Evolutionary conservation across 1,140 invertebrate genomes (phyloP), one percentile per base, ranked within the genome.

Genomic region (Drosophila pandora): DNA sequence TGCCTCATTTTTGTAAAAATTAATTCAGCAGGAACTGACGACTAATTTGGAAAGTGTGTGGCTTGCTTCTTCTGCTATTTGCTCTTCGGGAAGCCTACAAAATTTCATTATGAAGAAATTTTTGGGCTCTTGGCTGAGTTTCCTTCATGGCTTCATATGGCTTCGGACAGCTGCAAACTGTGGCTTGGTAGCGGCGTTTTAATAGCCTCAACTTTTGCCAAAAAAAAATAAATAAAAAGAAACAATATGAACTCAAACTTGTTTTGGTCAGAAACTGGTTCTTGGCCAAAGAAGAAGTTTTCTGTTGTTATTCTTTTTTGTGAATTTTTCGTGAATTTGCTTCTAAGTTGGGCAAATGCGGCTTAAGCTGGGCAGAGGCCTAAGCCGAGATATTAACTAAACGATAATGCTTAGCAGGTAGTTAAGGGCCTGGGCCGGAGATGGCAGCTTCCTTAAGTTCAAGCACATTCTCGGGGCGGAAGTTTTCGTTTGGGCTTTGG

Each of bases 71-170:
- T 37, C 34, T 10, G 2, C 13, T 6, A 28, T 28, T 25, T 37
- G 25, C 37, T 17, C 49, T 6, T 30, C 0, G 6, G 30, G 63
- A 69, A 69, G 64, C 69, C 62, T 57, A 81, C 71, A 53, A 85
- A 84, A 85, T 68, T 87, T 78, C 57, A 85, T 87, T 85, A 48
- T 69, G 57, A 76, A 84, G 64, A 61, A 79, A 76, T 78, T 68
- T 70, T 48, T 41, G 63, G 53, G 63, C 49, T 53, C 61, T 76
- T 73, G 57, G 48, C 39, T 49, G 58, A 74, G 80, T 78, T 85
- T 82, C 78, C 74, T 85, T 82, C 87, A 85, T 85, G 83, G 78
- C 81, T 85, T 85, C 74, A 85, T 85, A 87, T 87, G 82, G 65
- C 60, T 49, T 75, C 69, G 69, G 82, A 82, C 82, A 85, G 82